A percentile compares a stretch with the other conserved stretches of the same genome.
Evolutionary conservation across 2,888 invertebrate species (phyloP).

Genomic region (Corythucha ciliata): DNA sequence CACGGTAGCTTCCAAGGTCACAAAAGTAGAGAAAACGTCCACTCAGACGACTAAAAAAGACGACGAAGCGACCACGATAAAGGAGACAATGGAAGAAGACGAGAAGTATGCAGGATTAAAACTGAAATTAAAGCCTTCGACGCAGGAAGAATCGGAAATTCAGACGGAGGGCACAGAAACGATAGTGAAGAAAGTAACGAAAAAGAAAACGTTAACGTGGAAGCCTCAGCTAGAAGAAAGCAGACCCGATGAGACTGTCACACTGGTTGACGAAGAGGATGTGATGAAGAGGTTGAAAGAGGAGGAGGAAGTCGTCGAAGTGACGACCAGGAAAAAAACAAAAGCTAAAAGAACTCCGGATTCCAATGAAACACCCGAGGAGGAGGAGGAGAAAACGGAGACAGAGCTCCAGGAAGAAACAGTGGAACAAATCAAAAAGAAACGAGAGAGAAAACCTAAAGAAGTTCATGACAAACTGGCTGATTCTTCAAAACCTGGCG

Average conservation of each 20-base stretch:
- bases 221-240: conserved; percentile 35
- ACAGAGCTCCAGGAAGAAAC: conserved; percentile 36
- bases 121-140: conserved; percentile 38
- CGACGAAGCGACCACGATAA: conserved; percentile 26
- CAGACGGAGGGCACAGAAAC: conserved; percentile 26
- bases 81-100: conserved; percentile 25
- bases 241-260: conserved; percentile 34
- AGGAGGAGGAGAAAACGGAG: conserved; percentile 34
- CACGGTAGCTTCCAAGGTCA: conserved; percentile 33
- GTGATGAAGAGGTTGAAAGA: conserved; percentile 33
- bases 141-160: conserved; percentile 38
- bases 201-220: conserved; percentile 42
- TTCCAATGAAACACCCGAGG: conserved; percentile 18
- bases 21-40: conserved; percentile 22
- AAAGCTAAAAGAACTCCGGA: conserved; percentile 27
- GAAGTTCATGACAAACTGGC: conserved; percentile 40
- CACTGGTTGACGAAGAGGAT: conserved; percentile 32
- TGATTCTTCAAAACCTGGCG: too few relatives aligned
- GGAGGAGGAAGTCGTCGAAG: conserved; percentile 34
- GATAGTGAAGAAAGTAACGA: conserved; percentile 39
- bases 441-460: conserved; percentile 39
- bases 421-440: conserved; percentile 32
- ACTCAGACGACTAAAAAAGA: conserved; percentile 23
- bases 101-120: conserved; percentile 15
- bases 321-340: conserved; percentile 21